Evolutionary conservation across 37 sponge, comb jelly and placozoan genomes (phyloP), one percentile per base, ranked within the genome.

Genomic region (Diacarnus erythraeanus): DNA sequence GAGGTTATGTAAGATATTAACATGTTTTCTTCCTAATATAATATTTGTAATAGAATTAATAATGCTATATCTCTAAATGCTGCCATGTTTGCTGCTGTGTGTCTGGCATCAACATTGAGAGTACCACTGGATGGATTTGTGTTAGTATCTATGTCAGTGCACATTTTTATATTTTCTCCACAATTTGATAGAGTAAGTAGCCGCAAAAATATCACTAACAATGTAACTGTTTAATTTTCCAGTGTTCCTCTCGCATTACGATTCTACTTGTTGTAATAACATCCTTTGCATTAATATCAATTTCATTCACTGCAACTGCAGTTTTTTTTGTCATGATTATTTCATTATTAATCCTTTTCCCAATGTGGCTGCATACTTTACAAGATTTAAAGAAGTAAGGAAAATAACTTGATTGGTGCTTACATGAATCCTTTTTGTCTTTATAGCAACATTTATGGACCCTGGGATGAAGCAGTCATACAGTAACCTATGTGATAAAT

Each of bases 61-160:
- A 74, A 64, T 36, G 69, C 94, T 3, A 71, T 96, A 10, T 96
- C 97, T 29, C 80, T 96, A 34, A 96, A 96, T 79, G 93, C 97
- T 42, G 88, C 93, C 21, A 77, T 92, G 29, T 92, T 96, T 72
- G 86, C 88, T 25, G 84, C 91, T 27, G 93, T 96, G 20, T 96
- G 97, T 78, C 79, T 96, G 47, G 93, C 93, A n/a, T 96, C 97
- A 65, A 65, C 34, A 3, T 34, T 65, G 66, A 65, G 33, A 3
- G 31, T 35, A 31, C 12, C 66, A 65, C 2, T 30, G 29, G 33
- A 65, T 31, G 66, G 66, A 30, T 65, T 65, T 10, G 66, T 30
- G 2, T 30, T 65, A 6, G 66, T 65, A 5, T 65, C 66, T 30
- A 2, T 65, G 30, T 25, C 66, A 3, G 34, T 31, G 5, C 30